These are phyloP conservation scores for Mythimna vitellina DNA, from an alignment of 2,888 invertebrate species.

Conservation along the genomic window DNA sequence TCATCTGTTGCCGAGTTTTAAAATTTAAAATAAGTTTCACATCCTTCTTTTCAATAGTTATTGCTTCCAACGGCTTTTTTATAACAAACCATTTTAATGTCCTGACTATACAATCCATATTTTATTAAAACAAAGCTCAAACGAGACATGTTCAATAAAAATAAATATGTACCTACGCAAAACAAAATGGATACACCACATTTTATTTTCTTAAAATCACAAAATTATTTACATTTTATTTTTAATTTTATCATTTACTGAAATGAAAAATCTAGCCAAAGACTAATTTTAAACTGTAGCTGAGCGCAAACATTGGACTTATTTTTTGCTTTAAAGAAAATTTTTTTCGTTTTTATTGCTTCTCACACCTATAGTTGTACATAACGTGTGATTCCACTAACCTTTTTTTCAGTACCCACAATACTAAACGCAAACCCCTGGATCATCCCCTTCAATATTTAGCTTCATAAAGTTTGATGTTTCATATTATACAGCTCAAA, in stretches of 20 bases:
- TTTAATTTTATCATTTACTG: constrained; percentile 12
- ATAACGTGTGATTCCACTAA: constrained; percentile 3
- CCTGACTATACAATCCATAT: constrained; percentile 27
- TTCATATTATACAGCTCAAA: background rate
- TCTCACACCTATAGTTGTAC: background rate
- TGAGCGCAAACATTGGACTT: constrained; percentile 31
- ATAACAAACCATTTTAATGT: background rate
- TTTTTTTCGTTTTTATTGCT: background rate
- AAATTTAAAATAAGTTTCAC: constrained; percentile 2
- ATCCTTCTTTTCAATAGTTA: background rate
- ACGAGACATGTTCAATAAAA: constrained; percentile 39
- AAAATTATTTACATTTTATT: constrained; percentile 42
- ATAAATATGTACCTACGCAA: constrained; percentile 13
- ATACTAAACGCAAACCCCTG: background rate
- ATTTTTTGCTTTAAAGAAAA: background rate
- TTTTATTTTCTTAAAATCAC: constrained; percentile 30
- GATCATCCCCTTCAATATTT: background rate
- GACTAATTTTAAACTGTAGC: constrained; percentile 44
- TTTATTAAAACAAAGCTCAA: constrained; percentile 20
- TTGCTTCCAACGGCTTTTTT: constrained; percentile 4
- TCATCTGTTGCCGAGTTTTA: background rate
- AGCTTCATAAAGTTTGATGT: constrained; percentile 4
- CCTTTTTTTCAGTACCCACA: background rate
- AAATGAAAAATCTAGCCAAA: constrained; percentile 41
- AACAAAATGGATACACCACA: constrained; percentile 33